Conservation (phyloP, 2,888 invertebrate genomes). For the Unio delphinus region DNA sequence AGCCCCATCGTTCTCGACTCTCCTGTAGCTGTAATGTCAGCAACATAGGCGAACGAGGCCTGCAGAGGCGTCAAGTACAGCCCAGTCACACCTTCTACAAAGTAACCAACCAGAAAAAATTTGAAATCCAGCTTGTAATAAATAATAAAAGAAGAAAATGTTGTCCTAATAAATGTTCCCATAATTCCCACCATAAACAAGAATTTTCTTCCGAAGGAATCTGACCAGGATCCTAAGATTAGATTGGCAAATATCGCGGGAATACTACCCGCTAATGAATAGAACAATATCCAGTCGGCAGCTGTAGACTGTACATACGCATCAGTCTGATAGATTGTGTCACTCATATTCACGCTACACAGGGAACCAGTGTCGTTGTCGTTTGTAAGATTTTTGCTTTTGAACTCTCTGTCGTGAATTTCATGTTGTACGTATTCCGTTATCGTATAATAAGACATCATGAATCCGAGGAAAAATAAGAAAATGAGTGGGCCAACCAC, state of each 20-base stretch:
- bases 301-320: slow-evolving; percentile 15
- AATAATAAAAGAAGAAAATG: slow-evolving; percentile 22
- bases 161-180: slow-evolving; percentile 17
- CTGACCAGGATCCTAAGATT: slow-evolving; percentile 32
- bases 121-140: slow-evolving; percentile 32
- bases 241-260: slow-evolving; percentile 26
- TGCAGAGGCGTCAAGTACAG: slow-evolving; percentile 22
- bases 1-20: slow-evolving; percentile 24
- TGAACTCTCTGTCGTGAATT: slow-evolving; percentile 11
- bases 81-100: slow-evolving; percentile 41
- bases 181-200: slow-evolving; percentile 24
- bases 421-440: slow-evolving; percentile 24
- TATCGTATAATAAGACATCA: slow-evolving; percentile 27
- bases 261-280: slow-evolving; percentile 26
- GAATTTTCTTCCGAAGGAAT: slow-evolving; percentile 31
- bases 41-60: slow-evolving; percentile 25
- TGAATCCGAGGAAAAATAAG: slow-evolving; percentile 27
- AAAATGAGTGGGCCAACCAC: slow-evolving; percentile 23
- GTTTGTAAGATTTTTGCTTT: slow-evolving; percentile 14
- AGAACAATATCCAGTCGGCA: slow-evolving; percentile 21
- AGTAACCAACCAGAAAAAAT: slow-evolving; percentile 30
- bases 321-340: slow-evolving; percentile 9
- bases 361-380: slow-evolving; percentile 7
- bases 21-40: slow-evolving; percentile 32
- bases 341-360: slow-evolving; percentile 19